Base-by-base conservation (phyloP, 1,140 invertebrate genomes). In the Helicoverpa armigera region DNA sequence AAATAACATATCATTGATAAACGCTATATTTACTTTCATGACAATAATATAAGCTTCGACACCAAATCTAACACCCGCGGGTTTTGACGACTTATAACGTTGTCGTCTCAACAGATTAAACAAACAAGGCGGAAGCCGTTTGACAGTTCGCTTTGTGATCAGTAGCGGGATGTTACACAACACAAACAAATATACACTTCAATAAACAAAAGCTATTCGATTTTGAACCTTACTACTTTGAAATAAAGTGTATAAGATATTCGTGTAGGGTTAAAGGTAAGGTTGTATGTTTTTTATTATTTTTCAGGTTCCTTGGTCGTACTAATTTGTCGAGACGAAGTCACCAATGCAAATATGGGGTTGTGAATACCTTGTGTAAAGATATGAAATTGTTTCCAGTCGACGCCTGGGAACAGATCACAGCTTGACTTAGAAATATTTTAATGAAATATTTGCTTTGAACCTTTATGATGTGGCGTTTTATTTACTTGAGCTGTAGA, bases 361-460 rank as follows among this genome's bases (percentile, higher is more conserved):
- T 89, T 87, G 93, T 93, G 91, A 94, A 94, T 93, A 85, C 87
- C 78, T 94, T 93, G 89, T 89, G 93, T 93, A 91, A 94, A 94
- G 91, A 93, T 87, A 82, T 91, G 90, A 94, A 90, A 93, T 91
- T 93, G 89, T 93, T 92, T 92, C 92, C 89, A 92, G 85, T 76
- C 81, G 85, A 83, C 83, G 80, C 90, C 88, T 93, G 91, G 91
- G 92, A 93, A 94, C 90, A 81, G 63, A 81, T 73, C n/a, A 18
- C 67, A 75, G 82, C 65, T 67, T 69, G 63, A 60, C 65, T 77
- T 67, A 79, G 31, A 14, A 79, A 79, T 79, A 70, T 70, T 72
- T 58, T 69, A 43, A 58, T 61, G 61, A 63, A 50, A 65, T 78
- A 78, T 78, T 78, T 78, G 75, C 11, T 78, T 78, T 31, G 43